These are phyloP conservation scores for Lordiphosa mommai DNA, from an alignment of 1,140 invertebrate species.

Conservation along the genomic window DNA sequence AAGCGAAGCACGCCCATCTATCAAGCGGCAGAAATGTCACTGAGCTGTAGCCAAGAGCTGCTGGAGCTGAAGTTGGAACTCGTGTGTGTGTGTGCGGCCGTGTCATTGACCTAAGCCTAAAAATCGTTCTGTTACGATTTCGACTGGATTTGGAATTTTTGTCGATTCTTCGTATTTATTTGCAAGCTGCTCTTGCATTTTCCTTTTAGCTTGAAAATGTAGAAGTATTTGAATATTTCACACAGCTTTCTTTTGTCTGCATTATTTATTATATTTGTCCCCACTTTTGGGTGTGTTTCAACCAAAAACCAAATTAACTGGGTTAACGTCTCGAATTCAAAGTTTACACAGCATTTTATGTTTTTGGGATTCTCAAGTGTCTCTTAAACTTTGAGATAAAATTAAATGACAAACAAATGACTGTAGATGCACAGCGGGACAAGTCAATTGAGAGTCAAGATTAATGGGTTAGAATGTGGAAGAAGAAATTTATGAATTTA, in stretches of 20 bases:
- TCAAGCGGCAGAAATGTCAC: slow-evolving; percentile 58
- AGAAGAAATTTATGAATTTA: slow-evolving; percentile 13
- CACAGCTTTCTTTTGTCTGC: not conserved
- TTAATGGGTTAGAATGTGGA: slow-evolving; percentile 25
- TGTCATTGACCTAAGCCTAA: slow-evolving; percentile 45
- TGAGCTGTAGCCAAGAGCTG: slow-evolving; percentile 28
- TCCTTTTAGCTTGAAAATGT: too few relatives aligned
- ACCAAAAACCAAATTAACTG: slow-evolving; percentile 46
- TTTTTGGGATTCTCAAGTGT: slow-evolving; percentile 21
- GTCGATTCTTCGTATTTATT: slow-evolving; percentile 35
- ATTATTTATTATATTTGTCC: slow-evolving; percentile 47
- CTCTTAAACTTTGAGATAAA: slow-evolving; percentile 6
- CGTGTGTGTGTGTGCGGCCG: slow-evolving; percentile 22
- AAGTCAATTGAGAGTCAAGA: slow-evolving; percentile 21
- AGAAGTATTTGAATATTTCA: too few relatives aligned
- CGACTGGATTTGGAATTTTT: not conserved
- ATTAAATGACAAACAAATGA: not conserved
- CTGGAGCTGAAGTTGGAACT: slow-evolving; percentile 11
- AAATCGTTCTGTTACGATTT: slow-evolving; percentile 38
- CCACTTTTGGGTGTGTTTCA: slow-evolving; percentile 50
- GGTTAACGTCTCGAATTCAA: slow-evolving; percentile 59
- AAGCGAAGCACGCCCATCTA: slow-evolving; percentile 39
- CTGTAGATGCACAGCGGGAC: too few relatives aligned
- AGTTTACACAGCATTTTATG: slow-evolving; percentile 48
- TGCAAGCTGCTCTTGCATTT: slow-evolving; percentile 53